Evolutionary conservation across 2,797 vertebrate species (phyloP).

Genomic region (Danio aesculapii): DNA sequence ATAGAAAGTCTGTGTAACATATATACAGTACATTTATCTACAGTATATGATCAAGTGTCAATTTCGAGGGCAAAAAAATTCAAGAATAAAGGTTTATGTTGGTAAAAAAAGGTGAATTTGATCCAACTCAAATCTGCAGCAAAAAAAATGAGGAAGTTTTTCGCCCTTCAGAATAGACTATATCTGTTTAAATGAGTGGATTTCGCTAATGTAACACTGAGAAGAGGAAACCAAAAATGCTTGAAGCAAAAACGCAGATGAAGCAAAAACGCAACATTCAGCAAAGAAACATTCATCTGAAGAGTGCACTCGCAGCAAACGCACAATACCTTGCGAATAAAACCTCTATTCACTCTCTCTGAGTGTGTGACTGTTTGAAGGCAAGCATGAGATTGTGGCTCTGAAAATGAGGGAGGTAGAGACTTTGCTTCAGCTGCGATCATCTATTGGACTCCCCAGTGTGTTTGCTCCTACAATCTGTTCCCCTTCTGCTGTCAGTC

Average conservation of each 20-base stretch:
- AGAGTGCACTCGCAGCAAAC: not conserved
- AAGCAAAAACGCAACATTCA: conserved; percentile 5
- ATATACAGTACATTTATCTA: not conserved
- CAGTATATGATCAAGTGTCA: not conserved
- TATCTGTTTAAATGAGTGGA: not conserved
- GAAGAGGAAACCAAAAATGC: too few species aligned
- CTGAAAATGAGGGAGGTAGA: conserved; percentile 55
- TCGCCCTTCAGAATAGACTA: not conserved
- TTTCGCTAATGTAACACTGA: not conserved
- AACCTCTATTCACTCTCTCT: conserved; percentile 16
- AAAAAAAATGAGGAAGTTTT: not conserved
- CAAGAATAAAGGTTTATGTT: too few species aligned
- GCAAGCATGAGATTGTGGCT: conserved; percentile 38
- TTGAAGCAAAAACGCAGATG: conserved; percentile 1
- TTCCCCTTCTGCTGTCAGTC: conserved; percentile 33
- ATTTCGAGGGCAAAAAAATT: not conserved
- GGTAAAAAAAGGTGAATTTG: not conserved
- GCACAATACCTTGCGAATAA: not conserved
- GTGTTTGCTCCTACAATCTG: conserved; percentile 50
- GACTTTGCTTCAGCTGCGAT: conserved; percentile 41
- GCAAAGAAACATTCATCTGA: not conserved
- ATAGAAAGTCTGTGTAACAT: not conserved
- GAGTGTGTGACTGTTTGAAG: conserved; percentile 25
- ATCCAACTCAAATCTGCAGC: not conserved
- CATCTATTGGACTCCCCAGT: not conserved